Percentiles rank a stretch among this genome's conserved stretches.
These are phyloP conservation scores for Garrulus glandarius DNA, from an alignment of 2,797 vertebrate species.

Conservation along the genomic window DNA sequence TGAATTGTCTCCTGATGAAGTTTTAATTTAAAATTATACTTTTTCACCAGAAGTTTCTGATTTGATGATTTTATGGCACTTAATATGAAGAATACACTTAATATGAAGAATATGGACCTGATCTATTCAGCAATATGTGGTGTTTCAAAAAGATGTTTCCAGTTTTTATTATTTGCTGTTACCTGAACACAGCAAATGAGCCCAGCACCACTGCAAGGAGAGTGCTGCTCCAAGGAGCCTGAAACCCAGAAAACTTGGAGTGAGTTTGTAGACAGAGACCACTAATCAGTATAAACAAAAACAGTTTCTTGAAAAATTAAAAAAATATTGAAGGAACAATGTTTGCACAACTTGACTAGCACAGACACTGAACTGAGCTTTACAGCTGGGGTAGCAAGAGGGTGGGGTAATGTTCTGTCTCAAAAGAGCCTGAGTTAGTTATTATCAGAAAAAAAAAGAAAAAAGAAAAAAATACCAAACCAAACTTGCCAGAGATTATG, in stretches of 20 bases:
- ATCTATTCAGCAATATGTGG: background rate
- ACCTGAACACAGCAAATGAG: background rate
- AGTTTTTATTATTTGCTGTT: background rate
- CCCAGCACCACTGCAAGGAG: background rate
- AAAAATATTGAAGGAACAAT: background rate
- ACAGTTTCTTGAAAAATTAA: background rate
- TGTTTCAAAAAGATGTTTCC: background rate
- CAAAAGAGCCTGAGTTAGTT: background rate
- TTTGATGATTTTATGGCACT: background rate
- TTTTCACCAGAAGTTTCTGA: background rate
- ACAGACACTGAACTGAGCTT: background rate
- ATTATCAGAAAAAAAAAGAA: background rate
- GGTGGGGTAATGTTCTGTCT: background rate
- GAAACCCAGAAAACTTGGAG: background rate
- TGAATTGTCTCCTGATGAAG: background rate
- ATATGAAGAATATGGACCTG: background rate
- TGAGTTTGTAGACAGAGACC: background rate
- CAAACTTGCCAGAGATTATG: background rate
- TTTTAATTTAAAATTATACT: background rate
- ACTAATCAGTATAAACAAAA: background rate
- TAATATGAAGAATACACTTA: background rate
- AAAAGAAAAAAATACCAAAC: rapidly evolving
- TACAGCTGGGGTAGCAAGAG: background rate
- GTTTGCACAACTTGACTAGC: background rate
- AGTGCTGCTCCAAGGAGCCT: background rate